Conservation (phyloP, 2,888 invertebrate genomes). For the Neoascia interrupta region DNA sequence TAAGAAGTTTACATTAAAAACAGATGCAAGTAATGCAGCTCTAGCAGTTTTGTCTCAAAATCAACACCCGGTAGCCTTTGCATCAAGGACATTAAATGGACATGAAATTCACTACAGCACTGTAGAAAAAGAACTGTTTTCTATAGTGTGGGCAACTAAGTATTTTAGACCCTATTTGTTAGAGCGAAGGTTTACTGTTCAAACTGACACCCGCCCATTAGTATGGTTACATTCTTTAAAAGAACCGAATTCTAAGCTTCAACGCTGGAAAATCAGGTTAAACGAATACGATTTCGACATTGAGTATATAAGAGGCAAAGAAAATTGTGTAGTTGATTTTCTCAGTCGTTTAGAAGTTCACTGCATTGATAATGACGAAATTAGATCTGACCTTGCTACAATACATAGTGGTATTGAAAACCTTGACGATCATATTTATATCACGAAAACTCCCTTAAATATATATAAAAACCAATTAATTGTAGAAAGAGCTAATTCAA, state of each 20-base stretch:
- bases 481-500: neutral
- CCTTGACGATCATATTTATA: constrained; percentile 35
- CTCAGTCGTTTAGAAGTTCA: neutral
- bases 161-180: neutral
- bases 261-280: neutral
- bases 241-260: neutral
- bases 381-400: constrained; percentile 5
- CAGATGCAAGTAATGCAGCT: too few species aligned
- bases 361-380: neutral
- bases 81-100: neutral
- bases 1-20: neutral
- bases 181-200: neutral
- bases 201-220: neutral
- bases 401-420: constrained; percentile 30
- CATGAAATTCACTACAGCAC: neutral
- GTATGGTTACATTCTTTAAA: neutral
- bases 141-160: too few species aligned
- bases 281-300: constrained; percentile 7
- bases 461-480: constrained; percentile 11
- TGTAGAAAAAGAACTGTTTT: neutral
- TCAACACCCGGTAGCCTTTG: neutral
- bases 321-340: neutral
- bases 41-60: neutral
- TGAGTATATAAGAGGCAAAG: neutral
- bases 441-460: constrained; percentile 18